Evolutionary conservation across 2,797 vertebrate species (phyloP).

Genomic region (Pachyuromys duprasi): DNA sequence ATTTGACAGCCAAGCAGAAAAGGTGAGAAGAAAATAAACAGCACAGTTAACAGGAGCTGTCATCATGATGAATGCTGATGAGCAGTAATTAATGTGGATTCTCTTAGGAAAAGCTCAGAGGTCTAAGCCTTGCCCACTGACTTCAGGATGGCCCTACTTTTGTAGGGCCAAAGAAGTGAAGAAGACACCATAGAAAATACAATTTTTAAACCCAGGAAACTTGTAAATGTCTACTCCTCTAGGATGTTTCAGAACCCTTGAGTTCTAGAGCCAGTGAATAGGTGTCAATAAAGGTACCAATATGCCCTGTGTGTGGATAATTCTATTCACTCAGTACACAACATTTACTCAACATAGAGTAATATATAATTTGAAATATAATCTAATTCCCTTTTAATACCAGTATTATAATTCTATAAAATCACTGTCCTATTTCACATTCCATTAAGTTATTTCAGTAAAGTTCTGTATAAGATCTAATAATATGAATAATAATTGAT

Average conservation of each 20-base stretch:
- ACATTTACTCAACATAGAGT: background rate
- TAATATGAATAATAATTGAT: background rate
- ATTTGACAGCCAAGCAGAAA: slow-evolving; percentile 83
- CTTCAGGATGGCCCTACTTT: too few relatives aligned
- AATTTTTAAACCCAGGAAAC: background rate
- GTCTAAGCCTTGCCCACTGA: slow-evolving; percentile 66
- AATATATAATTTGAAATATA: background rate
- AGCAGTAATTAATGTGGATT: slow-evolving; percentile 85
- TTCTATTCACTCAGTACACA: background rate
- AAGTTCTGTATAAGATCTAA: background rate
- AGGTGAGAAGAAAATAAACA: slow-evolving; percentile 85
- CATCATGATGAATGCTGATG: slow-evolving; percentile 85
- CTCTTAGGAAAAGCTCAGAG: slow-evolving; percentile 79
- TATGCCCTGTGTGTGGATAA: background rate
- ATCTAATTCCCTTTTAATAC: background rate
- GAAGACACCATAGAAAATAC: background rate
- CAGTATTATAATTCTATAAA: background rate
- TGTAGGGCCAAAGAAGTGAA: slow-evolving; percentile 4
- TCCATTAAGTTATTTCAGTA: background rate
- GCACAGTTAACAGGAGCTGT: slow-evolving; percentile 81
- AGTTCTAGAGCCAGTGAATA: background rate
- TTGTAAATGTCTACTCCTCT: background rate
- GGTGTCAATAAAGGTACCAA: background rate
- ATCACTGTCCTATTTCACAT: background rate
- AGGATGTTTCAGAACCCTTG: background rate